phyloP scores from a whole-genome alignment of 1,140 invertebrate species.

The Sweltsa coloradensis region DNA sequence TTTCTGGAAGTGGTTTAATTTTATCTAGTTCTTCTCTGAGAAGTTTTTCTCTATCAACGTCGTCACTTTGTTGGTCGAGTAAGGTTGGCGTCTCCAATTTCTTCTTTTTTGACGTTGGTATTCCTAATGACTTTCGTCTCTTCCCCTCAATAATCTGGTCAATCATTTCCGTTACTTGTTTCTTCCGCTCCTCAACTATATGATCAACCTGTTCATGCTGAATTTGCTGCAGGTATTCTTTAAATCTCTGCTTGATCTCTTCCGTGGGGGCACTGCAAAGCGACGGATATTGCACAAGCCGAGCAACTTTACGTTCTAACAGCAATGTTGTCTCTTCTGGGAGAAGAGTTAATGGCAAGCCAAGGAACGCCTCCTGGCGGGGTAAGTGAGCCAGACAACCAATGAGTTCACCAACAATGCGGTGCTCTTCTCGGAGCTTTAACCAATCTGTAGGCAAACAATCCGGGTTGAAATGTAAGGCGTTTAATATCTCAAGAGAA shows the following conservation, averaged over 20 bases:
- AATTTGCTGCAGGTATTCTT: conserved; percentile 24
- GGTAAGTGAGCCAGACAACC: conserved; percentile 47
- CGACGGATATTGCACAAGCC: conserved; percentile 27
- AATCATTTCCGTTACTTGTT: conserved; percentile 39
- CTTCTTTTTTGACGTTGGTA: conserved; percentile 24
- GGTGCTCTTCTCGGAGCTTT: conserved; percentile 41
- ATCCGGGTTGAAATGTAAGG: no score
- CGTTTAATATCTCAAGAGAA: no score
- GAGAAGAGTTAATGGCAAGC: conserved; percentile 51
- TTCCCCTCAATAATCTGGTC: conserved; percentile 52
- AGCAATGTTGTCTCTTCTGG: conserved; percentile 54
- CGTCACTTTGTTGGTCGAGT: conserved; percentile 18
- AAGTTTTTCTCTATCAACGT: conserved; percentile 37
- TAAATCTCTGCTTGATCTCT: conserved; percentile 23
- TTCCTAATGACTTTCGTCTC: conserved; percentile 40
- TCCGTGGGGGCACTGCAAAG: conserved; percentile 30
- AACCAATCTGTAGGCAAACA: conserved; percentile 55
- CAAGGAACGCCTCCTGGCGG: conserved; percentile 47
- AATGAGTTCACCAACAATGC: conserved; percentile 53
- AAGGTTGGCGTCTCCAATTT: conserved; percentile 26
- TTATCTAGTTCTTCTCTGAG: conserved; percentile 47
- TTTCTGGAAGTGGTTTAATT: conserved; percentile 34
- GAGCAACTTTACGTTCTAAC: conserved; percentile 42
- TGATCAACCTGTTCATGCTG: conserved; percentile 34
- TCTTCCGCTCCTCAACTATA: conserved; percentile 38